phyloP scores from a whole-genome alignment of 1,140 invertebrate species.

The Capitella teleta region DNA sequence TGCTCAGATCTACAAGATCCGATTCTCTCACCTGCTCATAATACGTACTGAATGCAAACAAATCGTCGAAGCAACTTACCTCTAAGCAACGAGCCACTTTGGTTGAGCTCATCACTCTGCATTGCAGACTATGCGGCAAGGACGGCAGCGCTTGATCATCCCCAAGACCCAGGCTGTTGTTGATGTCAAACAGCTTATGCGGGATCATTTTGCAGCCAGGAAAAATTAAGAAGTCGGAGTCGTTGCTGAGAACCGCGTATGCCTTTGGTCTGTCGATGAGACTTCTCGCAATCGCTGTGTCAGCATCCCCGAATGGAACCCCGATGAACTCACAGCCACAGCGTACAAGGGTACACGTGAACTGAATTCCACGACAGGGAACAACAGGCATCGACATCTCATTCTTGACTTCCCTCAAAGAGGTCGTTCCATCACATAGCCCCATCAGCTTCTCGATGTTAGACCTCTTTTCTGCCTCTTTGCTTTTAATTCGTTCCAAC shows the following conservation, averaged over 20 bases:
- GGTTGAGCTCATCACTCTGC: conserved; percentile 21
- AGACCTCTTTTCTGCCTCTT: conserved; percentile 20
- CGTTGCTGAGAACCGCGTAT: conserved; percentile 31
- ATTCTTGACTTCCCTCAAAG: conserved; percentile 14
- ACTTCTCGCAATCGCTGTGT: conserved; percentile 24
- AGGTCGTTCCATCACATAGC: conserved; percentile 13
- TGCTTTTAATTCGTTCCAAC: conserved; percentile 20
- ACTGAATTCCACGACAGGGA: conserved; percentile 22
- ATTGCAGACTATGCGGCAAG: conserved; percentile 20
- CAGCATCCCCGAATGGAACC: conserved; percentile 25
- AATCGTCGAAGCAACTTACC: conserved; percentile 17
- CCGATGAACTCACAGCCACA: conserved; percentile 27
- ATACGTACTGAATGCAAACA: background rate
- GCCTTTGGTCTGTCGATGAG: conserved; percentile 22
- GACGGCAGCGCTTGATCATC: conserved; percentile 16
- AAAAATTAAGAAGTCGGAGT: conserved; percentile 37
- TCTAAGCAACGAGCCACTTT: conserved; percentile 21
- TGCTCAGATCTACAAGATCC: conserved; percentile 25
- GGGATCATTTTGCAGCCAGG: conserved; percentile 25
- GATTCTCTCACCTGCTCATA: conserved; percentile 21
- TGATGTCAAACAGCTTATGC: conserved; percentile 20
- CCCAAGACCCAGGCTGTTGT: conserved; percentile 23
- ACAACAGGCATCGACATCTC: conserved; percentile 3
- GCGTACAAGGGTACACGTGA: conserved; percentile 20
- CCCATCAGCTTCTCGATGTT: conserved; percentile 22